Conservation (phyloP, 2,797 vertebrate species). For the Smutsia temminckii region DNA sequence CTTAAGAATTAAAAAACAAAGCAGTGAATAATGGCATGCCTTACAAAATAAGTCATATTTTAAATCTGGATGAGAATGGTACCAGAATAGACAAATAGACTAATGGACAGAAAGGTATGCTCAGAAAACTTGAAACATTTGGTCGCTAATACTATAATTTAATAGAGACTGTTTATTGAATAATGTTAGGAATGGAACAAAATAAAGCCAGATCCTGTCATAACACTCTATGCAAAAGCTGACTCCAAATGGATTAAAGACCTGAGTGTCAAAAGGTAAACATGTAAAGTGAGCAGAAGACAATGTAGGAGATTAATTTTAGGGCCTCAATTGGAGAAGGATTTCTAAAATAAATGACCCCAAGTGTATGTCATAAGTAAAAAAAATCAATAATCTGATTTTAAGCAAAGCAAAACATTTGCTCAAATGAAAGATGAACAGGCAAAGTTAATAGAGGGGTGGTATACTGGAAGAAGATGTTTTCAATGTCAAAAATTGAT, state of each 20-base stretch:
- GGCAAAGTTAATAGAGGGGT: neutral
- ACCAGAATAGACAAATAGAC: neutral
- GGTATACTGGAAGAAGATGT: neutral
- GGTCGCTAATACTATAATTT: neutral
- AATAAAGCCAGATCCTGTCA: neutral
- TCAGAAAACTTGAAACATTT: neutral
- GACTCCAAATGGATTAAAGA: neutral
- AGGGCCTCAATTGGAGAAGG: neutral
- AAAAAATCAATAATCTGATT: neutral
- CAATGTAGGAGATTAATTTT: neutral
- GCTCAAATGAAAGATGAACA: neutral
- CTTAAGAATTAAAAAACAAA: neutral
- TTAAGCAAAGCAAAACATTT: neutral
- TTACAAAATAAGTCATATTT: neutral
- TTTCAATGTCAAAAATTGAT: neutral
- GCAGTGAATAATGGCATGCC: neutral
- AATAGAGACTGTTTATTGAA: neutral
- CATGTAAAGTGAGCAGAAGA: neutral
- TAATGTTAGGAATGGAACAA: neutral
- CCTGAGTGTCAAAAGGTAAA: neutral
- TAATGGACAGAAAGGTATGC: neutral
- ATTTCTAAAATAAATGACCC: slow-evolving; percentile 19
- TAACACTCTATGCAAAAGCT: neutral
- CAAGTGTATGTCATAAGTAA: neutral
- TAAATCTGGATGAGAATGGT: neutral